phyloP scores from a whole-genome alignment of 2,113 vertebrate genomes.

The Percina caprodes region DNA sequence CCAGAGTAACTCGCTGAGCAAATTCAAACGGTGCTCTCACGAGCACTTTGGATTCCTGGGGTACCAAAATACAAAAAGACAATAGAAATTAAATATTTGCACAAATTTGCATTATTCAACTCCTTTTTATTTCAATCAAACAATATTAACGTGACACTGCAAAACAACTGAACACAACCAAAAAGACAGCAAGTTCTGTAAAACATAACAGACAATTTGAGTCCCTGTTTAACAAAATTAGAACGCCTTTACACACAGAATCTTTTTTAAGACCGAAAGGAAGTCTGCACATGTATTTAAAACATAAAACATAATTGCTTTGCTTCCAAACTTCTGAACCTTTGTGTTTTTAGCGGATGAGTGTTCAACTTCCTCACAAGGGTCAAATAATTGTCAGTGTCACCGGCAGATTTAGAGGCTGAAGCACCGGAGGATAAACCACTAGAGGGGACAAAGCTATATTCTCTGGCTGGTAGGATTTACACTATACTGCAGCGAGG shows the following conservation, averaged over 20 bases:
- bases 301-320: slow-evolving; percentile 36
- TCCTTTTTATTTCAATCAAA: background rate
- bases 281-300: slow-evolving; percentile 47
- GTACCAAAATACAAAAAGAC: background rate
- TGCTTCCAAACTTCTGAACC: slow-evolving; percentile 34
- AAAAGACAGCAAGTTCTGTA: background rate
- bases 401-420: slow-evolving; percentile 71
- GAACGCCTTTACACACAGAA: background rate
- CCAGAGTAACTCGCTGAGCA: no score
- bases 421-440: slow-evolving; percentile 68
- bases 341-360: slow-evolving; percentile 52
- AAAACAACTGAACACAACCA: background rate
- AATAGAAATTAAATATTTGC: background rate
- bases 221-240: background rate
- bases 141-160: no score
- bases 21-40: no score
- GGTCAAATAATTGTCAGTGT: slow-evolving; percentile 77
- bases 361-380: slow-evolving; percentile 62
- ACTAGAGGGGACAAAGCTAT: slow-evolving; percentile 72
- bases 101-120: background rate
- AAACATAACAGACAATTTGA: background rate
- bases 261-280: slow-evolving; percentile 5
- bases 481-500: slow-evolving; percentile 73
- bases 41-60: no score
- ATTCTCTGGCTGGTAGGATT: slow-evolving; percentile 74